Evolutionary conservation across 2,113 vertebrate species (phyloP).

Genomic region (Grantiella picta): DNA sequence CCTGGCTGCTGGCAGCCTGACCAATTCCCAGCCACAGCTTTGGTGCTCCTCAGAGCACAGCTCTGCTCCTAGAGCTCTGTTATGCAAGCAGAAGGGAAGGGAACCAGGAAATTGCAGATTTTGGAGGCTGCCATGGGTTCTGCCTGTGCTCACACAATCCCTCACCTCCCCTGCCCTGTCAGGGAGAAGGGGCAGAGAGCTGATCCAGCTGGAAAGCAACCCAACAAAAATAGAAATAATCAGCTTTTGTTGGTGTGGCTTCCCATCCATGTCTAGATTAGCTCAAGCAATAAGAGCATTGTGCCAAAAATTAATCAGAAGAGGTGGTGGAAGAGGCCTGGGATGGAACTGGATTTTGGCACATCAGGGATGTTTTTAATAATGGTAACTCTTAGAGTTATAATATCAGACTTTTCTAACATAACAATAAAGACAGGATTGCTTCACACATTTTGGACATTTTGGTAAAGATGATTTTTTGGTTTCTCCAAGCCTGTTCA

Average conservation of each 20-base stretch:
- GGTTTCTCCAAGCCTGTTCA: slow-evolving; percentile 2
- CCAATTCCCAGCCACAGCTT: neutral
- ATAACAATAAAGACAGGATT: neutral
- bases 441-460: neutral
- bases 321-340: neutral
- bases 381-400: neutral
- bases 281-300: neutral
- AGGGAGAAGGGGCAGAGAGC: neutral
- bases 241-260: neutral
- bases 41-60: neutral
- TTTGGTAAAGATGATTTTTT: neutral
- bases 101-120: neutral
- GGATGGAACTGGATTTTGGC: neutral
- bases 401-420: neutral
- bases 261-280: neutral
- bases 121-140: neutral
- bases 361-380: neutral
- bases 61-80: neutral
- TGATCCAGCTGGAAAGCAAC: neutral
- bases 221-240: rapidly evolving
- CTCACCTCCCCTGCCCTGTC: neutral
- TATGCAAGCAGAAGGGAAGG: neutral
- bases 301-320: neutral
- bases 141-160: neutral
- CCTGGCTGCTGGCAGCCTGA: neutral